Base-by-base conservation (phyloP, 2,797 vertebrate species). In the Pangasius mekongensis region DNA sequence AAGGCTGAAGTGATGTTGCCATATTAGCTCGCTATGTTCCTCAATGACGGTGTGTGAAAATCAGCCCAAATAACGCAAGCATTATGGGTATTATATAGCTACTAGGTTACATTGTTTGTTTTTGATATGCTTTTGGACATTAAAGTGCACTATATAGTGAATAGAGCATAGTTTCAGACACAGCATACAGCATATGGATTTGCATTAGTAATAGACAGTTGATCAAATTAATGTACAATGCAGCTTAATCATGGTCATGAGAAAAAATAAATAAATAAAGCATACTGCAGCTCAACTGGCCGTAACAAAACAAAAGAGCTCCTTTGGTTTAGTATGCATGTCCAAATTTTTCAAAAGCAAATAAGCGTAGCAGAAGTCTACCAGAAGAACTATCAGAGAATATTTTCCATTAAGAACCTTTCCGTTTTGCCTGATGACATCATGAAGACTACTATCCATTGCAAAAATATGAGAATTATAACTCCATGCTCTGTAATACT, bases 391-490 rank as follows among this genome's bases (percentile, higher is more conserved):
- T 39, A 16, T 11, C 80, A 62, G 24, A 67, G 74, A 60, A 64
- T 86, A 71, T 36, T 89, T 87, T 86, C 39, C 13, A 89, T 89
- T 77, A 86, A 87, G 87, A 86, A 74, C 64, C 27, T 47, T 69
- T 83, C 76, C 27, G 83, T 84, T 84, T 80, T 77, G 82, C 83
- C 74, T 62, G 47, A 62, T 90, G 54, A 87, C 86, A 87, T 89
- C 52, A 76, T 64, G 33, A 27, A 86, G 49, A 69, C 87, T 71
- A 64, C 24, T 33, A 83, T 67, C 78, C 80, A 91, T 83, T 89
- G 86, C 89, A 87, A 80, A 88, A 43, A 81, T 39, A 87, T 85
- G 49, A 76, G 78, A 54, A 89, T 86, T 86, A 78, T 84, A 90
- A 87, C 87, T 77, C 56, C 73, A 90, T 86, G 81, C 88, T 90